Percentiles rank a stretch among this genome's conserved stretches.
Conservation (phyloP, 2,113 vertebrate genomes). For the Corydoras sp. region DNA sequence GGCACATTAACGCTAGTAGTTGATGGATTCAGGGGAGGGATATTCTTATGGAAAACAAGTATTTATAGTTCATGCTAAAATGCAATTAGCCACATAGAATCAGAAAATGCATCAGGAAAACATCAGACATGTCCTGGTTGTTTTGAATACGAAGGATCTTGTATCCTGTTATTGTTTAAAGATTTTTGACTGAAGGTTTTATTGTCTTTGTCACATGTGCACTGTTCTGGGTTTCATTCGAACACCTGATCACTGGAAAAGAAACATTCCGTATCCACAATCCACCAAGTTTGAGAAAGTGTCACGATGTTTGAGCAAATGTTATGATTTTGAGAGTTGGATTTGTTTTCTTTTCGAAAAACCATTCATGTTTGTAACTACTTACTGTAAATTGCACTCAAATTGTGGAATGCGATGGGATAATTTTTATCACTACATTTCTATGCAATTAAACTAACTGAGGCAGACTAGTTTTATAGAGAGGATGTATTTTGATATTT, state of each 20-base stretch:
- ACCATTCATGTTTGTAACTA: constrained; percentile 38
- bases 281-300: background rate
- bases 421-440: constrained; percentile 76
- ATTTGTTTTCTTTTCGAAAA: constrained; percentile 3
- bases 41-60: too few species aligned
- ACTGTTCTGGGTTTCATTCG: constrained; percentile 13
- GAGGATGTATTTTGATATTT: constrained; percentile 91
- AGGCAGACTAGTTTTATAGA: constrained; percentile 73
- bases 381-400: constrained; percentile 52
- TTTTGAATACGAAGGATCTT: too few species aligned
- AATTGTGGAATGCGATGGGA: constrained; percentile 45
- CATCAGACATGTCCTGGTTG: too few species aligned
- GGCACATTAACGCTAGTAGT: too few species aligned
- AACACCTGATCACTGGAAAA: background rate
- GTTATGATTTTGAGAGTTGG: constrained; percentile 1
- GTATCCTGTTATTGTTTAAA: background rate
- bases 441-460: constrained; percentile 82
- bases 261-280: constrained; percentile 35
- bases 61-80: too few species aligned
- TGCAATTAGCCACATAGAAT: too few species aligned
- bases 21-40: too few species aligned
- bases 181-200: too few species aligned
- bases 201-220: constrained; percentile 4
- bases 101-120: too few species aligned
- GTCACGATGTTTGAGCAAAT: background rate